Percentiles rank a stretch among this genome's conserved stretches.
Evolutionary conservation across 1,140 invertebrate genomes (phyloP).

Genomic region (Drosophila azteca): DNA sequence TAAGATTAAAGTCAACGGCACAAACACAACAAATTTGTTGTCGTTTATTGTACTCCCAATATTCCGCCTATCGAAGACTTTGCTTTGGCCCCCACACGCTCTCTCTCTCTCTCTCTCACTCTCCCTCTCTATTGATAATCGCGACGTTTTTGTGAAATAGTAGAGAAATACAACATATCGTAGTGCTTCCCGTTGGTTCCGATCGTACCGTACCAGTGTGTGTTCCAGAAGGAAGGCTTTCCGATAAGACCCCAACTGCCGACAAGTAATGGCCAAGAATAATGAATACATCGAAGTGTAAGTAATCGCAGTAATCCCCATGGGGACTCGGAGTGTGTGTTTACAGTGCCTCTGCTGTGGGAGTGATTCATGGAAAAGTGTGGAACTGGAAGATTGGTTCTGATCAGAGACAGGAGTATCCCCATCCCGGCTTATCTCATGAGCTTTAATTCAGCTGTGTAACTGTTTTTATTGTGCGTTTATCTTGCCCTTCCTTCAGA

Average conservation of each 20-base stretch:
- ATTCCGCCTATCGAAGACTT: slow-evolving; percentile 35
- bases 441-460: not conserved
- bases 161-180: slow-evolving; percentile 7
- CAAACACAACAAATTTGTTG: not conserved
- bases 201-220: slow-evolving; percentile 20
- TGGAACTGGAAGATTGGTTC: slow-evolving; percentile 16
- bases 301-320: slow-evolving; percentile 35
- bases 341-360: too few species aligned
- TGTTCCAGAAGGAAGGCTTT: slow-evolving; percentile 16
- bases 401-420: too few species aligned
- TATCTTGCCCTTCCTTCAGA: not conserved
- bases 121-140: slow-evolving; percentile 26
- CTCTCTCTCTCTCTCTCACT: too few species aligned
- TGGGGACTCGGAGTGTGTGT: too few species aligned
- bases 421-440: slow-evolving; percentile 17
- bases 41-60: slow-evolving; percentile 21
- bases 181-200: slow-evolving; percentile 14
- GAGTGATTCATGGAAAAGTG: slow-evolving; percentile 21
- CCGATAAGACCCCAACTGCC: slow-evolving; percentile 26
- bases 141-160: slow-evolving; percentile 22
- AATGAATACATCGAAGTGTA: slow-evolving; percentile 60
- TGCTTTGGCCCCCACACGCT: slow-evolving; percentile 1
- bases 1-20: slow-evolving; percentile 27
- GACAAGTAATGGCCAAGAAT: slow-evolving; percentile 56
- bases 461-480: slow-evolving; percentile 11